Base-by-base conservation (phyloP, 2,113 vertebrate species). In the Monarcha castaneiventris region DNA sequence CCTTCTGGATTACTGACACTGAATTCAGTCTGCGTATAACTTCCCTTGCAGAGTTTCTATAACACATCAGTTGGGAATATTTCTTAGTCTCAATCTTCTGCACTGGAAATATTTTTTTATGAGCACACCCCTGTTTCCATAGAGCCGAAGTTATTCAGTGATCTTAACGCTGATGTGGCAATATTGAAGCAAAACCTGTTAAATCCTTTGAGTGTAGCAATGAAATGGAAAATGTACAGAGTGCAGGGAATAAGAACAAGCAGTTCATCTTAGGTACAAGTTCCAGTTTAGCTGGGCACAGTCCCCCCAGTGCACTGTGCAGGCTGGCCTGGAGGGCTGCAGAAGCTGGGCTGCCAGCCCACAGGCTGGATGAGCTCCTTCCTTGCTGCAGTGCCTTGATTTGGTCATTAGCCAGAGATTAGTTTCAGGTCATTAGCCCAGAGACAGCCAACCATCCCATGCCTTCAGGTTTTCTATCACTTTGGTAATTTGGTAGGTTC, bases 261-360 rank as follows among this genome's bases (percentile, higher is more conserved):
- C 3, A 7, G 29, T 49, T 63, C 7, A 14, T 15, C 7, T 7
- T 11, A 8, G 23, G 71, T 17, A 13, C 26, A 23, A 7, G 37
- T 61, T 64, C 43, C 35, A 32, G 33, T 39, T 11, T 9, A 33
- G 20, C 30, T 26, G 22, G 46, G n/a, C 3, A 1, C n/a, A 29
- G 30, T 37, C 4, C 5, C n/a, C 15, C 2, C 0, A 1, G 13
- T 10, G 43, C 17, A 1, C 29, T 0, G 1, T 29, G 11, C 19
- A 10, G 10, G 18, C 39, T 48, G 32, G 23, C 14, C 26, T 11
- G 29, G 51, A 29, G 37, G 48, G n/a, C 66, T 79, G 61, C 3
- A 19, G 18, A 56, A n/a, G 72, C 52, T 21, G 35, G 27, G 32
- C 46, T 56, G 51, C 56, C 63, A 58, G 58, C 58, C n/a, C 4